A percentile compares a stretch with the other conserved stretches of the same genome.
phyloP scores from a whole-genome alignment of 2,797 vertebrate species.

The Jordanella pulchra region DNA sequence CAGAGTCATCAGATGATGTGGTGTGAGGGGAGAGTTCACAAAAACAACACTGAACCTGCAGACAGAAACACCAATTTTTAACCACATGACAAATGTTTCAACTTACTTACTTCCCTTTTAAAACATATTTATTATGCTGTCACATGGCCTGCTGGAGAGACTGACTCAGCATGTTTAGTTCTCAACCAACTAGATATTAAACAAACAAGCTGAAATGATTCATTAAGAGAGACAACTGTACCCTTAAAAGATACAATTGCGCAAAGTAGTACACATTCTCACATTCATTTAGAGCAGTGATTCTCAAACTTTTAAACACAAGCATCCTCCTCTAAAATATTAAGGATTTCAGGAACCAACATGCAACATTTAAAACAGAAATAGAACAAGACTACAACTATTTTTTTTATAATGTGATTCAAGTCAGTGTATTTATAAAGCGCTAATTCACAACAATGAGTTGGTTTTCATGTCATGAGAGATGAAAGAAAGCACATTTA shows the following conservation, averaged over 20 bases:
- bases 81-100: constrained; percentile 38
- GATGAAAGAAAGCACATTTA: no score
- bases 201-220: not conserved
- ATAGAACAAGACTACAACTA: not conserved
- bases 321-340: not conserved
- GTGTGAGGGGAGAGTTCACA: constrained; percentile 3
- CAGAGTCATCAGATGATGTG: constrained; percentile 14
- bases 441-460: no score
- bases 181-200: constrained; percentile 1
- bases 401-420: not conserved
- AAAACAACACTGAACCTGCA: constrained; percentile 14
- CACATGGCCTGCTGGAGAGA: constrained; percentile 6
- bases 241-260: not conserved
- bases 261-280: not conserved
- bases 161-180: constrained; percentile 17
- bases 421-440: no score
- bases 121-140: constrained; percentile 29
- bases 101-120: constrained; percentile 37
- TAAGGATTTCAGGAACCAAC: no score
- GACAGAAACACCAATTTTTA: constrained; percentile 25
- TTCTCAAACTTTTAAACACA: not conserved
- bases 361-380: no score
- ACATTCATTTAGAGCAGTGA: not conserved
- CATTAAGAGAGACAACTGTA: not conserved
- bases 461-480: no score